A percentile compares a stretch with the other conserved stretches of the same genome.
Evolutionary conservation across 2,888 invertebrate genomes (phyloP).

Genomic region (Ormia ochracea): DNA sequence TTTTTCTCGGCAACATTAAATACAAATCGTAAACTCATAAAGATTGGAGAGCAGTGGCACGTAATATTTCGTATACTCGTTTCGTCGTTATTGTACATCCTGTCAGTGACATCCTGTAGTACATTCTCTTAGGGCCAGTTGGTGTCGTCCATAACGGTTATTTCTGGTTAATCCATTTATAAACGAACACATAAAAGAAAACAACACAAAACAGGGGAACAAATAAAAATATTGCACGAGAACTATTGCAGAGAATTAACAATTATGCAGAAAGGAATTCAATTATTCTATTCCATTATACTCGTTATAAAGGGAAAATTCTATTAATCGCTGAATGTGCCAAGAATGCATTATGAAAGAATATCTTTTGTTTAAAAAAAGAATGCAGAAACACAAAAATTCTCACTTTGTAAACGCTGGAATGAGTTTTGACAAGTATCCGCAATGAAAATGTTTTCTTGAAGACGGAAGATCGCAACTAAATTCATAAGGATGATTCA

Average conservation of each 20-base stretch:
- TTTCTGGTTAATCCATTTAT: slow-evolving; percentile 34
- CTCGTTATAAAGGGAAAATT: slow-evolving; percentile 52
- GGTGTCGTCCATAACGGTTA: slow-evolving; percentile 3
- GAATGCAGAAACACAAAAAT: background rate
- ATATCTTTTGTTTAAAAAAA: background rate
- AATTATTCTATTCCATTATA: slow-evolving; percentile 46
- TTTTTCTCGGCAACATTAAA: too few relatives aligned
- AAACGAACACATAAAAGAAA: slow-evolving; percentile 10
- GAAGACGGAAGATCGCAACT: too few relatives aligned
- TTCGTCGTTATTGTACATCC: slow-evolving; percentile 25
- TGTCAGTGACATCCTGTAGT: slow-evolving; percentile 7
- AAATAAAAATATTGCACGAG: background rate
- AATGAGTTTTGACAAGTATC: too few relatives aligned
- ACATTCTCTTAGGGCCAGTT: background rate
- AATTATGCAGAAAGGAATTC: slow-evolving; percentile 28
- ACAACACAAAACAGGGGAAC: background rate
- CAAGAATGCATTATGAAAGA: background rate
- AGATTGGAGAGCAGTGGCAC: background rate
- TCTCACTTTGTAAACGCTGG: too few relatives aligned
- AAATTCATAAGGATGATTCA: too few relatives aligned
- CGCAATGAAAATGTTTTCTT: too few relatives aligned
- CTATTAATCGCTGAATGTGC: slow-evolving; percentile 50
- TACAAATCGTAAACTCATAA: background rate
- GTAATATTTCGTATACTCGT: slow-evolving; percentile 32
- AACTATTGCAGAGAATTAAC: slow-evolving; percentile 1